A percentile compares a stretch with the other conserved stretches of the same genome.
phyloP scores from a whole-genome alignment of 2,888 invertebrate species.

The Zaprionus lineosus region DNA sequence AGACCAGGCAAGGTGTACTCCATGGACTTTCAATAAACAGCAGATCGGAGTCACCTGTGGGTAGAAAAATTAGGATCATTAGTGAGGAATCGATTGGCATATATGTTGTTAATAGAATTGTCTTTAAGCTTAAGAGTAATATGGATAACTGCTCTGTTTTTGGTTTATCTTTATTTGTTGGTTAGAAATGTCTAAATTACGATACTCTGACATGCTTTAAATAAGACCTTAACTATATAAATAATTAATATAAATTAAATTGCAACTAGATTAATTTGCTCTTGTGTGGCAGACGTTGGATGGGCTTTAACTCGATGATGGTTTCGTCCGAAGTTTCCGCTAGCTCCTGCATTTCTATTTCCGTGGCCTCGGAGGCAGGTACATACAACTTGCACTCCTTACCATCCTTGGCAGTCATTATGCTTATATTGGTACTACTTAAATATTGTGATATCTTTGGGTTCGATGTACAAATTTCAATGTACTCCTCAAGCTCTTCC shows the following conservation, averaged over 20 bases:
- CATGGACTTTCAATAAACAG: slow-evolving; percentile 83
- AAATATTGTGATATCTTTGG: slow-evolving; percentile 79
- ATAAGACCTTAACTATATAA: too few species aligned
- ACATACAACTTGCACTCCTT: slow-evolving; percentile 81
- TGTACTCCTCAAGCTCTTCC: slow-evolving; percentile 81
- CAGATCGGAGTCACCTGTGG: slow-evolving; percentile 61
- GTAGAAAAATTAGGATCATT: not conserved
- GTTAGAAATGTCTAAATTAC: slow-evolving; percentile 25
- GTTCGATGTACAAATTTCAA: slow-evolving; percentile 81
- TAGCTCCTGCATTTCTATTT: slow-evolving; percentile 67
- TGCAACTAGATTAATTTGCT: slow-evolving; percentile 34
- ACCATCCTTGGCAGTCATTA: slow-evolving; percentile 76
- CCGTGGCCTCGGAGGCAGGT: slow-evolving; percentile 72
- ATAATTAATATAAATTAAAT: too few species aligned
- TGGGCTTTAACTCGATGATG: slow-evolving; percentile 24
- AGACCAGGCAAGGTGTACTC: slow-evolving; percentile 82
- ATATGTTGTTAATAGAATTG: not conserved
- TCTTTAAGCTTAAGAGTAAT: slow-evolving; percentile 16
- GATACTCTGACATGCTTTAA: too few species aligned
- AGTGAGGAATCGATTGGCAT: not conserved
- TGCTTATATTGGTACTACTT: slow-evolving; percentile 76
- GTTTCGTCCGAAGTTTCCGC: slow-evolving; percentile 43
- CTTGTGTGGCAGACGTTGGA: slow-evolving; percentile 33
- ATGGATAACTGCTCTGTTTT: slow-evolving; percentile 11
- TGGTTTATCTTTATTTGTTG: slow-evolving; percentile 36